Base-by-base conservation (phyloP, 2,888 invertebrate species). In the Eulithis prunata region DNA sequence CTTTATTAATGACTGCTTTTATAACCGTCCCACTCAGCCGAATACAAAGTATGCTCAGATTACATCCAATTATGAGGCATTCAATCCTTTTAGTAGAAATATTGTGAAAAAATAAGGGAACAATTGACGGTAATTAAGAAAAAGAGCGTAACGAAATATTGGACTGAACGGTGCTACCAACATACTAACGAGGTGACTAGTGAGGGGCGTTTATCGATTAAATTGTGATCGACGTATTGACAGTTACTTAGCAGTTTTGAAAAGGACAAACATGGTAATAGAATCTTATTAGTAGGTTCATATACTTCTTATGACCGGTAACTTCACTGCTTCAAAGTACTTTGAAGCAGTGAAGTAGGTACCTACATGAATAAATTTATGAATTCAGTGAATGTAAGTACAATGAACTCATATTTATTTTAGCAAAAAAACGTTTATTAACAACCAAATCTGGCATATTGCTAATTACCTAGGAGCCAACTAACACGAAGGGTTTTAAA, bases 61-160 rank as follows among this genome's bases (percentile, higher is more conserved):
- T 92, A 93, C 92, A 91, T 85, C 90, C 92, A 93, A 93, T 93
- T 93, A 93, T 90, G 86, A 84, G 82, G 88, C 85, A 92, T 93
- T 92, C 91, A 92, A 89, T 88, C 87, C 90, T 88, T 91, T 88
- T 88, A 80, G 80, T 85, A 81, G 81, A 83, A 81, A 87, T 84
- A 83, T 83, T 83, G 77, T 85, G 80, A 84, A 87, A 88, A 88
- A 87, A 85, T 81, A 80, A 77, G 79, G 80, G 78, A 87, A 93
- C 92, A 93, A 92, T 90, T 85, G 78, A 82, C 72, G 83, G 86
- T 90, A 89, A 90, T 92, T 91, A 90, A 87, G 85, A 85, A 89
- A 88, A 87, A 87, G 85, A 78, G 82, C 86, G 87, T 87, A 90
- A 89, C 88, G 81, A 86, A 88, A 88, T 80, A 84, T 88, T 71